These are phyloP conservation scores for Gouania willdenowi DNA, from an alignment of 2,797 vertebrate genomes.

Conservation along the genomic window DNA sequence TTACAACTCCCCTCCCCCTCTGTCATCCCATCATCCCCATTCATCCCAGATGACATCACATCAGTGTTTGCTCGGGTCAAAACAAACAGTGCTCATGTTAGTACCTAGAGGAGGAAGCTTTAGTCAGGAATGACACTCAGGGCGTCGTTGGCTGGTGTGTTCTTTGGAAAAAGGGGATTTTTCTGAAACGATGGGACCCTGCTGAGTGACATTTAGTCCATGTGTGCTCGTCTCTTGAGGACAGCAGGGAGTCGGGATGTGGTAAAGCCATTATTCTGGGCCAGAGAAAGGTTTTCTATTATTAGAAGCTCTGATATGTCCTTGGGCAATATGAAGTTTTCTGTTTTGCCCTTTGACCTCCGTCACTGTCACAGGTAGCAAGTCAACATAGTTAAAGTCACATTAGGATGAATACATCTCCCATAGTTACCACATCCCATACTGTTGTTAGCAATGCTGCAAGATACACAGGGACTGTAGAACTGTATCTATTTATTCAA, in stretches of 20 bases:
- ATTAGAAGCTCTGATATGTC: conserved; percentile 35
- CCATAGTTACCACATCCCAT: no score
- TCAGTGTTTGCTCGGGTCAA: conserved; percentile 31
- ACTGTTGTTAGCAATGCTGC: no score
- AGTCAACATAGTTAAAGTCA: no score
- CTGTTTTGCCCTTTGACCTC: conserved; percentile 20
- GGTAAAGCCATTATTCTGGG: conserved; percentile 40
- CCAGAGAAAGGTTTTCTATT: conserved; percentile 53
- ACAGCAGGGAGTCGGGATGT: conserved; percentile 24
- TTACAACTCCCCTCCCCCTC: conserved; percentile 7
- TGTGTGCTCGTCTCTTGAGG: conserved; percentile 17
- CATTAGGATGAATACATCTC: no score
- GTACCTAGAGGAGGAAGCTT: conserved; percentile 31
- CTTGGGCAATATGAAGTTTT: conserved; percentile 17
- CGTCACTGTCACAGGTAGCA: conserved; percentile 14
- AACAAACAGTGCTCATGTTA: conserved; percentile 31
- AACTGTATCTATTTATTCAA: no score
- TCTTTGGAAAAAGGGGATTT: conserved; percentile 22
- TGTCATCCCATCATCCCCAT: conserved; percentile 17
- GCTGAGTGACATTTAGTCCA: conserved; percentile 62
- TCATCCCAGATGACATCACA: conserved; percentile 36
- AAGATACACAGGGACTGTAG: no score
- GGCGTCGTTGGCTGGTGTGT: conserved; percentile 13
- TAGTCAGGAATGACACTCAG: neutral
- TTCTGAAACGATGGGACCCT: conserved; percentile 40